A percentile compares a stretch with the other conserved stretches of the same genome.
Evolutionary conservation across 2,888 invertebrate species (phyloP).

Genomic region (Perizoma affinitatum): DNA sequence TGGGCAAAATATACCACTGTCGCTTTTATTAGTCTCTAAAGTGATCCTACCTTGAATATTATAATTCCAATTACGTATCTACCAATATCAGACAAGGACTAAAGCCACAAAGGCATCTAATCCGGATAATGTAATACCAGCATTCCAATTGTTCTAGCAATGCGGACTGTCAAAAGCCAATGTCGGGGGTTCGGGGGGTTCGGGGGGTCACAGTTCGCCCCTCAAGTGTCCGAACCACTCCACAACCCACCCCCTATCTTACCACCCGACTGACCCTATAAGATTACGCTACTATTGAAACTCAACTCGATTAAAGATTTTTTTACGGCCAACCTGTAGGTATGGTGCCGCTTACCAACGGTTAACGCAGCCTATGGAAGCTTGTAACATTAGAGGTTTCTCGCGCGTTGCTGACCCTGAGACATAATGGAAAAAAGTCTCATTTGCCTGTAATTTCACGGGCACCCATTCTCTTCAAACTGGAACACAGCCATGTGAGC

Average conservation of each 20-base stretch:
- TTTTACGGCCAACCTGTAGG: not conserved
- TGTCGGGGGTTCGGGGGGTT: constrained; percentile 50
- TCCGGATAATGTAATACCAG: constrained; percentile 39
- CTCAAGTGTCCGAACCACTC: constrained; percentile 69
- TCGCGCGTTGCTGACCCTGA: no score
- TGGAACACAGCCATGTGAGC: no score
- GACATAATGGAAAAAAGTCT: no score
- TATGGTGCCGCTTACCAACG: no score
- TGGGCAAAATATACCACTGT: no score
- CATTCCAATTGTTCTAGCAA: constrained; percentile 57
- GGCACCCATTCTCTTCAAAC: no score
- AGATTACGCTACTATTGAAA: constrained; percentile 48
- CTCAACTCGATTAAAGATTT: constrained; percentile 30
- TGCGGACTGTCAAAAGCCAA: constrained; percentile 80
- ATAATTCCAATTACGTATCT: constrained; percentile 3
- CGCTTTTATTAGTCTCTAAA: no score
- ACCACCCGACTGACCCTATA: constrained; percentile 63
- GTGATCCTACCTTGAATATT: not conserved
- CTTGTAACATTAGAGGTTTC: no score
- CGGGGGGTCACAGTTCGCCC: constrained; percentile 62
- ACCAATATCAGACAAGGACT: constrained; percentile 14
- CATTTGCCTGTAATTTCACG: no score
- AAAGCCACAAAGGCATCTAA: constrained; percentile 26
- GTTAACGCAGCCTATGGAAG: no score
- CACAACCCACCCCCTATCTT: constrained; percentile 48